These are phyloP conservation scores for Syngnathus scovelli DNA, from an alignment of 2,113 vertebrate genomes.

Conservation along the genomic window DNA sequence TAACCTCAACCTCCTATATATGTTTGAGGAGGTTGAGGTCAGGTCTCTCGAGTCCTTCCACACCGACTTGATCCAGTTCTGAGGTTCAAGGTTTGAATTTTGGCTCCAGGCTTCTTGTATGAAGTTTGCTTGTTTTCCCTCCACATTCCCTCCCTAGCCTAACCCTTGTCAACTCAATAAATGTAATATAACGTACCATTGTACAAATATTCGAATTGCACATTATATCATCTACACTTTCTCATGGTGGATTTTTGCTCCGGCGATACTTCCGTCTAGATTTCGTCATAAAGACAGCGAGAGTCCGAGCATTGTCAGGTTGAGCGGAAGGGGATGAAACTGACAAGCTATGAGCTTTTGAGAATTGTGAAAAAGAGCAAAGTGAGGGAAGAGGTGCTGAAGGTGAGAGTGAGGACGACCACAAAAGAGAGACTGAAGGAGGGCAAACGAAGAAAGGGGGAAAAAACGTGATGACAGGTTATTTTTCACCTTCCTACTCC, in stretches of 20 bases:
- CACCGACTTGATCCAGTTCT: no score
- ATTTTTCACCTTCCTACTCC: conserved; percentile 74
- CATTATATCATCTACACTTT: neutral
- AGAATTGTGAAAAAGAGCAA: conserved; percentile 4
- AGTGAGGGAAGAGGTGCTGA: conserved; percentile 7
- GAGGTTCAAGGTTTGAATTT: no score
- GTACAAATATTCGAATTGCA: neutral
- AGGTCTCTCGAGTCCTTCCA: no score
- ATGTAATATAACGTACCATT: no score
- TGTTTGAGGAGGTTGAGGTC: no score
- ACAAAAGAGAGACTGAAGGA: conserved; percentile 15
- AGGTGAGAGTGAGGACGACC: conserved; percentile 26
- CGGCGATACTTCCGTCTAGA: neutral
- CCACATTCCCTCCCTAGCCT: no score
- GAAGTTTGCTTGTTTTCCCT: no score
- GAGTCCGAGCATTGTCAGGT: neutral
- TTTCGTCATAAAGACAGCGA: neutral
- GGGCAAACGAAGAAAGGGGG: conserved; percentile 7
- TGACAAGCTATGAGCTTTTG: conserved; percentile 11
- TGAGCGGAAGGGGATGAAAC: neutral
- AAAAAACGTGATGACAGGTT: conserved; percentile 73
- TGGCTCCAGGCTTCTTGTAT: no score
- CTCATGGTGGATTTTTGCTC: neutral
- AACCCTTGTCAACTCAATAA: no score
- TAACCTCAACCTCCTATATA: no score